Percentiles rank a stretch among this genome's conserved stretches.
Conservation (phyloP, 2,113 vertebrate species). For the Eulacestoma nigropectus region DNA sequence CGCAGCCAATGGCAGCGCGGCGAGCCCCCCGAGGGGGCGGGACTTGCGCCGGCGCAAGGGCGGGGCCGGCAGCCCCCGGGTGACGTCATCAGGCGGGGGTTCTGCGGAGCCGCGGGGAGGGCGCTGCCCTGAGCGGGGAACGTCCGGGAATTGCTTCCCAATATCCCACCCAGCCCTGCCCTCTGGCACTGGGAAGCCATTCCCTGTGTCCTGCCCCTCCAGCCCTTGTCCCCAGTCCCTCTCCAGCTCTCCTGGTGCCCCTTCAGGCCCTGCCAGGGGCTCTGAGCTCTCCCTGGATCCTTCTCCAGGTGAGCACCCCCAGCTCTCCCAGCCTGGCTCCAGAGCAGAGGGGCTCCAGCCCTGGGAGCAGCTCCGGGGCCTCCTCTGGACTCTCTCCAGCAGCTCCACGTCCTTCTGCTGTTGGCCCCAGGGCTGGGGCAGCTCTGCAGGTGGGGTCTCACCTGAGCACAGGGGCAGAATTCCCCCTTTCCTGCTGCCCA, state of each 20-base stretch:
- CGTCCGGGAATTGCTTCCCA: not conserved
- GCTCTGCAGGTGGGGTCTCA: not conserved
- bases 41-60: not conserved
- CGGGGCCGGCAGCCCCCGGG: no score
- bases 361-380: not conserved
- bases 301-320: not conserved
- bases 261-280: not conserved
- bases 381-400: not conserved
- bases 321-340: not conserved
- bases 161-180: not conserved
- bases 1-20: not conserved
- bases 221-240: not conserved
- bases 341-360: not conserved
- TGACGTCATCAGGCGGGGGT: not conserved
- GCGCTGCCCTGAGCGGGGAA: not conserved
- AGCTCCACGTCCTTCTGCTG: not conserved
- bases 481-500: not conserved
- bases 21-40: accelerated
- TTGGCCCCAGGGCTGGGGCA: not conserved
- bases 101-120: not conserved
- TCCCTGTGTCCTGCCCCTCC: not conserved
- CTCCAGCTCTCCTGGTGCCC: not conserved
- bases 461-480: not conserved
- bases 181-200: not conserved
- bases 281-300: not conserved